A percentile compares a stretch with the other conserved stretches of the same genome.
phyloP scores from a whole-genome alignment of 2,888 invertebrate species.

The Eutolmus rufibarbis region DNA sequence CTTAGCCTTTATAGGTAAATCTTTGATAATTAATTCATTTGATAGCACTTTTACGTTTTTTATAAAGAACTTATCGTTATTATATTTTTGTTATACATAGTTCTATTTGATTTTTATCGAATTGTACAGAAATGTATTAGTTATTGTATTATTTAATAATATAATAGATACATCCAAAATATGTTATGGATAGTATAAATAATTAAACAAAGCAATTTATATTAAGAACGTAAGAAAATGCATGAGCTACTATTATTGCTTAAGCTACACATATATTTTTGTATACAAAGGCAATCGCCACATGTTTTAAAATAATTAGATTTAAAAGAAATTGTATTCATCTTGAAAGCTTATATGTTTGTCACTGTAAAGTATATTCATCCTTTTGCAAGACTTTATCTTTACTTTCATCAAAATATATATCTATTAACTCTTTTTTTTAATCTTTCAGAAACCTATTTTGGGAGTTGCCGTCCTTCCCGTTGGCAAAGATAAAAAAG shows the following conservation, averaged over 20 bases:
- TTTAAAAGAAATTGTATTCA: not conserved
- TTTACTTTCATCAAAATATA: conserved; percentile 48
- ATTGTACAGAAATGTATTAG: not conserved
- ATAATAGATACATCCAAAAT: not conserved
- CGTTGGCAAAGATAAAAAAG: conserved; percentile 68
- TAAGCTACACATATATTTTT: not conserved
- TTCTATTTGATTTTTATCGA: not conserved
- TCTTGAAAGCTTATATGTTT: not conserved
- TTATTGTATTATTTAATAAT: not conserved
- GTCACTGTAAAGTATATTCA: not conserved
- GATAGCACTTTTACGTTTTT: not conserved
- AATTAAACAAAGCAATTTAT: not conserved
- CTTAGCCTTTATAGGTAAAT: not conserved
- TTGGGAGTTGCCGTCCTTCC: conserved; percentile 87
- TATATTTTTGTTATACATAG: not conserved
- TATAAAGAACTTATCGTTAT: not conserved
- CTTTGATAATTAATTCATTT: not conserved
- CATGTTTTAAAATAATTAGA: not conserved
- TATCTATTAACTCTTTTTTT: not conserved
- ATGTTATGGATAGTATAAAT: not conserved
- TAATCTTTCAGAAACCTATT: conserved; percentile 74
- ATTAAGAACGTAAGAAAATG: not conserved
- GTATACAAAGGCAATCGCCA: not conserved
- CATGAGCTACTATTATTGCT: not conserved
- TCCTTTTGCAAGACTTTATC: not conserved